Base-by-base conservation (phyloP, 2,888 invertebrate genomes). In the Endomychus coccineus region DNA sequence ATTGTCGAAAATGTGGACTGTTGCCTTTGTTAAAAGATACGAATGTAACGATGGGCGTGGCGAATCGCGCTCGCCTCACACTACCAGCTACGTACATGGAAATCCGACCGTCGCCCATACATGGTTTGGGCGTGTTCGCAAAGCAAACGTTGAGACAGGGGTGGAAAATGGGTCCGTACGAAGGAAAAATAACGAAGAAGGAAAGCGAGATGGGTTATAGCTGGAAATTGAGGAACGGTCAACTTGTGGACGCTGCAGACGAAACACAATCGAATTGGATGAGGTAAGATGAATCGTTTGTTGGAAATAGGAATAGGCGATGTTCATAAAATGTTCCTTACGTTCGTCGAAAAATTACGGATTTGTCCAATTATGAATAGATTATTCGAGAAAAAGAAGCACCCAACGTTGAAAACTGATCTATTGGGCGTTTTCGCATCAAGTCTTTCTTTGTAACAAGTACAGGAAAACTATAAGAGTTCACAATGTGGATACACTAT, bases 271-370 rank as follows among this genome's bases (percentile, higher is more conserved):
- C 73, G 3, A 75, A 74, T 54, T 75, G 74, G 73, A 66, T 74
- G 70, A 62, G 75, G 5, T 74, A 65, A 45, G 70, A 72, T 5
- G 72, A 73, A 12, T 31, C n/a, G n/a, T n/a, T n/a, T n/a, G n/a
- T n/a, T n/a, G n/a, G n/a, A n/a, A n/a, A n/a, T n/a, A n/a, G n/a
- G n/a, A n/a, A n/a, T n/a, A n/a, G n/a, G n/a, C n/a, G n/a, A n/a
- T n/a, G n/a, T n/a, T n/a, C n/a, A n/a, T n/a, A n/a, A n/a, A n/a
- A n/a, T n/a, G n/a, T n/a, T n/a, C n/a, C n/a, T n/a, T n/a, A n/a
- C n/a, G n/a, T n/a, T n/a, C n/a, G n/a, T n/a, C n/a, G n/a, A n/a
- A n/a, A n/a, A n/a, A n/a, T n/a, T n/a, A n/a, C n/a, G n/a, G n/a
- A n/a, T n/a, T n/a, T n/a, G n/a, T n/a, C n/a, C n/a, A n/a, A n/a